Conservation (phyloP, 2,888 invertebrate genomes). For the Nymphalis c-album region DNA sequence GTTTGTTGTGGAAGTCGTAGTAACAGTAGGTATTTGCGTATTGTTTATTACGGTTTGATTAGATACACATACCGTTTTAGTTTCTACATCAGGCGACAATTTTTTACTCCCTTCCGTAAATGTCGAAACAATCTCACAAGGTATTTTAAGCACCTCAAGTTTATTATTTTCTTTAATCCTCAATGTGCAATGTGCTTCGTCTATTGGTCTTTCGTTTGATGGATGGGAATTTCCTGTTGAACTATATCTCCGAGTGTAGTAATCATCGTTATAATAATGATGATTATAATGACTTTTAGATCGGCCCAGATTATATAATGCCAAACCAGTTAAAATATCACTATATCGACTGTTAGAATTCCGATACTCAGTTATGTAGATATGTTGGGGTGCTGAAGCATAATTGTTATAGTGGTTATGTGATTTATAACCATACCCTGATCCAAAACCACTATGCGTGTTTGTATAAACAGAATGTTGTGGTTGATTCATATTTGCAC, state of each 20-base stretch:
- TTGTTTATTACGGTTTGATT: conserved; percentile 52
- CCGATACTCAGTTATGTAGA: conserved; percentile 67
- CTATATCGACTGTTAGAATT: conserved; percentile 66
- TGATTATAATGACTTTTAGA: conserved; percentile 61
- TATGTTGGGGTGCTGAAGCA: conserved; percentile 59
- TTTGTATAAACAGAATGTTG: conserved; percentile 37
- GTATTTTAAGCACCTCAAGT: conserved; percentile 59
- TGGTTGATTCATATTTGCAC: conserved; percentile 17
- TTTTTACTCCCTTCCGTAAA: conserved; percentile 59
- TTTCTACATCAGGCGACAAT: conserved; percentile 40
- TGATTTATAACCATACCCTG: conserved; percentile 23
- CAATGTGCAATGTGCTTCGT: conserved; percentile 60
- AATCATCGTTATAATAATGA: conserved; percentile 70
- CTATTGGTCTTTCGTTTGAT: conserved; percentile 45
- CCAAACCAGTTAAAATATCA: conserved; percentile 66
- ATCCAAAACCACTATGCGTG: conserved; percentile 38
- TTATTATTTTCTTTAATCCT: conserved; percentile 61
- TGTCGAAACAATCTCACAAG: conserved; percentile 75
- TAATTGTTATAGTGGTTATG: conserved; percentile 28
- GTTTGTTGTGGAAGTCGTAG: background rate
- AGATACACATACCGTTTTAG: conserved; percentile 59
- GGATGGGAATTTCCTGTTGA: conserved; percentile 38
- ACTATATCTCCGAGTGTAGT: conserved; percentile 59
- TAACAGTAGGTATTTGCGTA: conserved; percentile 28
- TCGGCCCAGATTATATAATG: conserved; percentile 70